phyloP scores from a whole-genome alignment of 2,888 invertebrate genomes.

The Campoplex capitator region DNA sequence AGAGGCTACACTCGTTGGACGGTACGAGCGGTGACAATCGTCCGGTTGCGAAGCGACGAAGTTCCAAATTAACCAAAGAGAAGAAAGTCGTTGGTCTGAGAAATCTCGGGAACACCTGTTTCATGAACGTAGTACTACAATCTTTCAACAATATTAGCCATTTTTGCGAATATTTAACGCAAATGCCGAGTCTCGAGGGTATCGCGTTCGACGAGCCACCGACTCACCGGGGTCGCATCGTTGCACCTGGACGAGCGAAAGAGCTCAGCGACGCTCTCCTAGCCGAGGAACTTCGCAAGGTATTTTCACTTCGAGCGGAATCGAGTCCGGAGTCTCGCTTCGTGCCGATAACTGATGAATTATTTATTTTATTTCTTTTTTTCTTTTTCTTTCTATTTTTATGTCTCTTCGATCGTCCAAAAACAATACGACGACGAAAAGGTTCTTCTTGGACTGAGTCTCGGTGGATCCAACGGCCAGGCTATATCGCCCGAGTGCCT shows the following conservation, averaged over 20 bases:
- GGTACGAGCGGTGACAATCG: slow-evolving; percentile 86
- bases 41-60: slow-evolving; percentile 79
- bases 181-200: slow-evolving; percentile 90
- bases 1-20: slow-evolving; percentile 87
- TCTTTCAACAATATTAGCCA: slow-evolving; percentile 94
- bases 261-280: slow-evolving; percentile 90
- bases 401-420: no score
- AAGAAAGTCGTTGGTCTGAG: slow-evolving; percentile 90
- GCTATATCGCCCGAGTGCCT: slow-evolving; percentile 93
- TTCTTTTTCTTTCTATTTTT: neutral
- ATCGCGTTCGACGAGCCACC: slow-evolving; percentile 82
- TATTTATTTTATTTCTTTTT: neutral
- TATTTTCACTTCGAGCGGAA: slow-evolving; percentile 6
- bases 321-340: no score
- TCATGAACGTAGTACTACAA: slow-evolving; percentile 94
- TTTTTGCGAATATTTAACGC: slow-evolving; percentile 93
- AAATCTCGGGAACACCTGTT: slow-evolving; percentile 94
- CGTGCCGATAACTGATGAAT: neutral
- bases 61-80: slow-evolving; percentile 86
- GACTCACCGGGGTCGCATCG: slow-evolving; percentile 84
- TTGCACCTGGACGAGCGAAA: slow-evolving; percentile 87
- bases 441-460: slow-evolving; percentile 90
- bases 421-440: neutral
- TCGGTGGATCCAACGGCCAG: slow-evolving; percentile 89
- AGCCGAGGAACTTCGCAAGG: slow-evolving; percentile 92